Base-by-base conservation (phyloP, 2,113 vertebrate genomes). In the Acanthochromis polyacanthus region DNA sequence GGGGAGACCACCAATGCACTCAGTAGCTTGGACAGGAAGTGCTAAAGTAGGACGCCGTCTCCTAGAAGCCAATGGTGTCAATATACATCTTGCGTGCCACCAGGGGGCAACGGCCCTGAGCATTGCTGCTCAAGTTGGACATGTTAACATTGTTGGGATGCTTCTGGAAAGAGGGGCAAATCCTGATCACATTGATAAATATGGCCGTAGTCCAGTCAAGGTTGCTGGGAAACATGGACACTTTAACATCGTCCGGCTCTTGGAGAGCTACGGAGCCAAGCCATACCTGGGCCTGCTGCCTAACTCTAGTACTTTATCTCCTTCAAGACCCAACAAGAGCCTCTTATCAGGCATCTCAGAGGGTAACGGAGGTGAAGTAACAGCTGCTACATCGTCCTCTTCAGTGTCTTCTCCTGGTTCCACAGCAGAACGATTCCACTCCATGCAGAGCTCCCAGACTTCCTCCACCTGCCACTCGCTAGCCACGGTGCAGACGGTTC, bases 51-150 rank as follows among this genome's bases (percentile, higher is more conserved):
- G 94, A 10, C 82, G 52, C 1, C 76, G 81, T 56, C 90, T 96
- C 10, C 82, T 96, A 48, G 82, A 88, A 5, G 74, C 81, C 25
- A 78, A 38, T 0, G 91, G 87, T 4, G 48, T 94, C 2, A 74
- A 78, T 10, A 90, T 94, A 16, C 89, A 96, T 63, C 90, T 95
- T 4, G 84, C 93, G 19, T 96, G 95, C 56, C 86, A 88, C 72
- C 95, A 96, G 63, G 92, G 94, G 7, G 95, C 95, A 60, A 96
- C 95, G 0, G 91, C 95, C 1, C 88, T 96, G 45, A 94, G 94
- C 76, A 94, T 96, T 0, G 93, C 95, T 0, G 88, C 95, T 3
- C 96, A 96, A 72, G 94, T 93, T 62, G 96, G 95, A 20, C 93
- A 95, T 10, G 6, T 72, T 1, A 93, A 93, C 32, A 88, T 95